These are phyloP conservation scores for Ellobius talpinus DNA, from an alignment of 2,113 vertebrate genomes.

Conservation along the genomic window DNA sequence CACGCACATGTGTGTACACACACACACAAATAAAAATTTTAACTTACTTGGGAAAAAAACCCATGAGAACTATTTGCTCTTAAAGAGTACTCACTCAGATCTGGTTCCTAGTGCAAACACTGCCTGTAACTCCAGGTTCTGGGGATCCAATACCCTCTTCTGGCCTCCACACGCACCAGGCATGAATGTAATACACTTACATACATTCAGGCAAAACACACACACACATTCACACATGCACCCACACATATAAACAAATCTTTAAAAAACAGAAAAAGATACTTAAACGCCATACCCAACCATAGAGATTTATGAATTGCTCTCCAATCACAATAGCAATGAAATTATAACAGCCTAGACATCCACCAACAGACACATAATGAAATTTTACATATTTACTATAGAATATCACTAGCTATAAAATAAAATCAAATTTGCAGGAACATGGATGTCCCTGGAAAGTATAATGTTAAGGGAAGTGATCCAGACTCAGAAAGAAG, in stretches of 20 bases:
- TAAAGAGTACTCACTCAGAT: not conserved
- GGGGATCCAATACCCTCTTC: not conserved
- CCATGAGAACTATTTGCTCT: not conserved
- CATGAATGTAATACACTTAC: not conserved
- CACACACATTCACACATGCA: too few relatives aligned
- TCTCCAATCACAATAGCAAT: not conserved
- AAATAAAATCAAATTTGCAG: not conserved
- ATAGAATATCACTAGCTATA: not conserved
- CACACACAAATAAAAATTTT: not conserved
- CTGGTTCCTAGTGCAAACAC: not conserved
- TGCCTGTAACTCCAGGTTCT: not conserved
- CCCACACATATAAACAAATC: not conserved
- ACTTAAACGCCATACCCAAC: not conserved
- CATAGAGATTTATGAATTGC: not conserved
- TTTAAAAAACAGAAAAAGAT: not conserved
- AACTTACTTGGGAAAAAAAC: not conserved
- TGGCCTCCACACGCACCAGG: not conserved
- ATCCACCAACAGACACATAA: not conserved
- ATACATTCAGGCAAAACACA: not conserved
- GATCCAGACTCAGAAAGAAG: not conserved
- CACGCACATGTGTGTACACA: too few relatives aligned
- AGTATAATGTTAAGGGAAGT: not conserved
- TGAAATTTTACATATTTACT: not conserved
- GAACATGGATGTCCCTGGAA: not conserved
- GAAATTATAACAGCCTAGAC: not conserved